Conservation (phyloP, 2,888 invertebrate species). For the Agrilus mali region DNA sequence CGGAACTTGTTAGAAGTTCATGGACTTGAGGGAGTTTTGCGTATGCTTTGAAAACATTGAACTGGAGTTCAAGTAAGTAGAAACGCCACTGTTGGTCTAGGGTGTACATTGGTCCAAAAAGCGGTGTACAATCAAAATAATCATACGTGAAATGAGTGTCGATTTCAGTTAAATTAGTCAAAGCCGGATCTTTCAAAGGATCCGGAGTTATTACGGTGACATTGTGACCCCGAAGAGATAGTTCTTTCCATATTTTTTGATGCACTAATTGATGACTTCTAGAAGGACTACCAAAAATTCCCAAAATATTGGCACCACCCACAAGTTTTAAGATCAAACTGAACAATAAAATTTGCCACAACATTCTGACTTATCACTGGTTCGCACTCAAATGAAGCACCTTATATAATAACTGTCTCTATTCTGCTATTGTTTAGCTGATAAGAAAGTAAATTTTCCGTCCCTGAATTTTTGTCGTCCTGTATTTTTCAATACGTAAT, state of each 20-base stretch:
- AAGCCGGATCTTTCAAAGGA: conserved; percentile 29
- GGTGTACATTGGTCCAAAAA: too few species aligned
- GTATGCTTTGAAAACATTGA: conserved; percentile 12
- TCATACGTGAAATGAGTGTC: conserved; percentile 24
- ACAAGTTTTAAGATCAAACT: too few species aligned
- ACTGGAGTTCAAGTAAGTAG: conserved; percentile 9
- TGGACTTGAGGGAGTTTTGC: conserved; percentile 15
- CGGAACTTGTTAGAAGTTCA: conserved; percentile 15
- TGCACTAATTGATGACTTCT: conserved; percentile 23
- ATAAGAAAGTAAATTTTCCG: too few species aligned
- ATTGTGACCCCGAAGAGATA: conserved; percentile 37
- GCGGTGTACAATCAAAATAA: not conserved
- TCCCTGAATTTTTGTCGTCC: too few species aligned
- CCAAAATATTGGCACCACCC: conserved; percentile 17
- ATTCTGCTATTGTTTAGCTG: too few species aligned
- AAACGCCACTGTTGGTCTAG: too few species aligned
- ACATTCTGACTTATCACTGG: too few species aligned
- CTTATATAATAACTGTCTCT: too few species aligned
- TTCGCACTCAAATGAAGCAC: too few species aligned
- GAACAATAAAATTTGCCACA: too few species aligned
- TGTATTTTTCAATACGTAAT: too few species aligned
- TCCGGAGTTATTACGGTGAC: conserved; percentile 34
- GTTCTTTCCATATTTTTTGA: conserved; percentile 29
- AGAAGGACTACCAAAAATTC: conserved; percentile 18
- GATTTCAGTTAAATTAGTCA: conserved; percentile 32